Evolutionary conservation across 2,113 vertebrate genomes (phyloP).

Genomic region (Brachypodius melanocephalos): DNA sequence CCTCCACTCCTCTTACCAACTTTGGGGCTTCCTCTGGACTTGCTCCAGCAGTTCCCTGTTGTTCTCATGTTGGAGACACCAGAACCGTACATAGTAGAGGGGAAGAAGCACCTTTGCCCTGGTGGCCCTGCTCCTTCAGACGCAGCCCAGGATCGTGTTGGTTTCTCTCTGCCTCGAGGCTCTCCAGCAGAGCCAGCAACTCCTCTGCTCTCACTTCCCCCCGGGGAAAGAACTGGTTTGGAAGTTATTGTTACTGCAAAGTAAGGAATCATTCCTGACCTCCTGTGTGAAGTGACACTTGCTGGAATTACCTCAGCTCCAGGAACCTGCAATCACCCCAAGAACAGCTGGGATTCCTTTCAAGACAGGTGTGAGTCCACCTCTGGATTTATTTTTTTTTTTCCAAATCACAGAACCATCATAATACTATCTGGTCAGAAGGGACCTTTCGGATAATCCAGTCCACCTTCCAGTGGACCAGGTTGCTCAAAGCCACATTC

Average conservation of each 20-base stretch:
- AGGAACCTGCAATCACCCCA: background rate
- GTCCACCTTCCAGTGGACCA: background rate
- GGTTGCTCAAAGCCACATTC: background rate
- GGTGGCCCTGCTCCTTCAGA: background rate
- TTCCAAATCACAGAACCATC: background rate
- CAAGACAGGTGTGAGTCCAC: background rate
- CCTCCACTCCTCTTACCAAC: background rate
- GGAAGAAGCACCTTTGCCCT: accelerated
- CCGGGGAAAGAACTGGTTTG: background rate
- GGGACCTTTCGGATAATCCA: background rate
- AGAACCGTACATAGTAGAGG: background rate
- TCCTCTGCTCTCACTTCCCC: background rate
- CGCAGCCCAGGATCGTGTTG: background rate
- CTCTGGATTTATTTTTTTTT: background rate
- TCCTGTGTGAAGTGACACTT: background rate
- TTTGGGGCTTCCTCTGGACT: background rate
- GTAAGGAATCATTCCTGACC: slow-evolving; percentile 17
- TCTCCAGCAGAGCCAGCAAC: background rate
- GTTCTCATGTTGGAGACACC: background rate
- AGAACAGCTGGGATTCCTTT: background rate
- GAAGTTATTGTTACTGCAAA: slow-evolving; percentile 41
- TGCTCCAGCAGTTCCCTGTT: background rate
- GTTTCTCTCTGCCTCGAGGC: background rate
- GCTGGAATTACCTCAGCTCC: background rate
- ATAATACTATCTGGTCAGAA: background rate